Evolutionary conservation across 2,888 invertebrate species (phyloP).

Genomic region (Sinotaia quadrata): DNA sequence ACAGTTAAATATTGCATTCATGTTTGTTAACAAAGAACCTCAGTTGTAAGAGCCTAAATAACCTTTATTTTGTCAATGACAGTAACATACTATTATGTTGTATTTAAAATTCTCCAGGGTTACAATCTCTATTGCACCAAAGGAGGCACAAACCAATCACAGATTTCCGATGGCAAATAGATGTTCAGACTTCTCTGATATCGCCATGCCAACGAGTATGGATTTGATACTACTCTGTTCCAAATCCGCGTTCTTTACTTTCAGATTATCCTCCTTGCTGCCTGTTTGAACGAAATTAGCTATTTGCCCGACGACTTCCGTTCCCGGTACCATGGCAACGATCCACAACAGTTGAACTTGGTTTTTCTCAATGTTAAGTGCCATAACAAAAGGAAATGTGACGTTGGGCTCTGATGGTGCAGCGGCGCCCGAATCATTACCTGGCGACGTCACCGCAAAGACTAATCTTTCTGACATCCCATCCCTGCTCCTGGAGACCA

Average conservation of each 20-base stretch:
- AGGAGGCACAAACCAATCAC: no score
- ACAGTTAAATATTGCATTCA: no score
- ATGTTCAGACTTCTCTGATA: not conserved
- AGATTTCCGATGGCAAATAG: constrained; percentile 11
- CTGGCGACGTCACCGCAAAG: constrained; percentile 4
- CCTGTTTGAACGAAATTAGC: not conserved
- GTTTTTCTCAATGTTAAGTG: not conserved
- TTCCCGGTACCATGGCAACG: not conserved
- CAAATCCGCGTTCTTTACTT: no score
- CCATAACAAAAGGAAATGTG: constrained; percentile 1
- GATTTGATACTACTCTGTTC: no score
- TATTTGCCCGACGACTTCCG: constrained; percentile 20
- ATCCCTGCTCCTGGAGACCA: constrained; percentile 11
- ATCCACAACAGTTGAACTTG: constrained; percentile 8
- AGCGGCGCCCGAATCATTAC: not conserved
- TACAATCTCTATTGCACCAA: no score
- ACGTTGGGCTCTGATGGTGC: not conserved
- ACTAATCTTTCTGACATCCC: constrained; percentile 1
- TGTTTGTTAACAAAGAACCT: no score
- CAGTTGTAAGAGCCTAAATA: no score
- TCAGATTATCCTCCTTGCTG: not conserved
- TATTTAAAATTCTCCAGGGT: no score
- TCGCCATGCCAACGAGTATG: constrained; percentile 20
- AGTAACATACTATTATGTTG: no score
- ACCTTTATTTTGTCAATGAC: no score